These are phyloP conservation scores for Gymnogyps californianus DNA, from an alignment of 2,113 vertebrate genomes.

Conservation along the genomic window DNA sequence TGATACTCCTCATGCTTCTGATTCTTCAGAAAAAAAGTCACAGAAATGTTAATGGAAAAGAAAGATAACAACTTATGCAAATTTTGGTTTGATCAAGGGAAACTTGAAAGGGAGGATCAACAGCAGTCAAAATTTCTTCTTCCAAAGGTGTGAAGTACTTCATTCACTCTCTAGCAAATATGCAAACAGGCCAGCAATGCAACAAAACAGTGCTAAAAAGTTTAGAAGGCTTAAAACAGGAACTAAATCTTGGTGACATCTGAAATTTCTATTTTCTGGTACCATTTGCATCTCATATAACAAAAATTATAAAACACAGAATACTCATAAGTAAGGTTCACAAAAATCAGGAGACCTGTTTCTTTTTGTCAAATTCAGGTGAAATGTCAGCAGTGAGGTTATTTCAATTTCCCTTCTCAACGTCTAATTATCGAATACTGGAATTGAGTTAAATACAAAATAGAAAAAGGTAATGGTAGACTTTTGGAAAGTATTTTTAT, in stretches of 20 bases:
- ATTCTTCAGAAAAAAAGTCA: background rate
- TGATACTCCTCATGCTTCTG: background rate
- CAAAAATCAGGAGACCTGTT: background rate
- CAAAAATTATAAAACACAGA: background rate
- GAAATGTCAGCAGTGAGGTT: background rate
- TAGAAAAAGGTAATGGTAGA: background rate
- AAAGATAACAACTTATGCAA: background rate
- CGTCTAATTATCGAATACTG: background rate
- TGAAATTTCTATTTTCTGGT: background rate
- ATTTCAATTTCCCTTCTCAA: background rate
- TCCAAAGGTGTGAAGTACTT: background rate
- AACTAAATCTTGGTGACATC: background rate
- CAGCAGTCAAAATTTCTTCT: background rate
- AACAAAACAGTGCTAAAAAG: background rate
- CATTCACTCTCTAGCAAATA: background rate
- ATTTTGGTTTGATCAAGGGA: background rate
- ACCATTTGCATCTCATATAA: background rate
- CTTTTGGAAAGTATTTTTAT: background rate
- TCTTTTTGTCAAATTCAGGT: background rate
- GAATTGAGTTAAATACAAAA: background rate
- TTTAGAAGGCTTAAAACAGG: background rate
- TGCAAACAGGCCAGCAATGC: background rate
- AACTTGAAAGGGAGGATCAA: background rate
- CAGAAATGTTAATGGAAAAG: background rate
- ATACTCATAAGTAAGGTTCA: background rate